phyloP scores from a whole-genome alignment of 2,113 vertebrate species.

The Antechinus stuartii region DNA sequence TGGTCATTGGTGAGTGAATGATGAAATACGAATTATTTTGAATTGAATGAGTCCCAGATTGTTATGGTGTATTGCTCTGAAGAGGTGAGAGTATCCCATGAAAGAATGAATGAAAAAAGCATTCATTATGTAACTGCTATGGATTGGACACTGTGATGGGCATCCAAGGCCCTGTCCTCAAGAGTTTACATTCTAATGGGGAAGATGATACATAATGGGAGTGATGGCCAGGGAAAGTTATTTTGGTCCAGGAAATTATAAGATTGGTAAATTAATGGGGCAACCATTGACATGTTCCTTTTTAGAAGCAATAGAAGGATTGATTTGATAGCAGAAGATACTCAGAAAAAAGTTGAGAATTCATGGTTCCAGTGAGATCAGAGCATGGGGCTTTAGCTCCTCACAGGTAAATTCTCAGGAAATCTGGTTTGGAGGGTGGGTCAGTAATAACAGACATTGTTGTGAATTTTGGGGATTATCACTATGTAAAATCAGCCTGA shows the following conservation, averaged over 20 bases:
- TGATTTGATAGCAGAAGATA: neutral
- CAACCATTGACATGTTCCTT: neutral
- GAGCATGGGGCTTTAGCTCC: neutral
- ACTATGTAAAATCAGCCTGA: neutral
- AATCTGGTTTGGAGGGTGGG: neutral
- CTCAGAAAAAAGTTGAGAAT: neutral
- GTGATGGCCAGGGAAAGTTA: neutral
- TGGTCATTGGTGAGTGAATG: neutral
- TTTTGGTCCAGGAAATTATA: neutral
- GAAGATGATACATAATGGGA: neutral
- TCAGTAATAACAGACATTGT: neutral
- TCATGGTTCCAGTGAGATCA: neutral
- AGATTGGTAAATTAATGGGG: neutral
- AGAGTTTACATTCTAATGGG: neutral
- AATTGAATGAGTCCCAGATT: neutral
- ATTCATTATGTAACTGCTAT: neutral
- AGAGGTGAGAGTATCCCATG: neutral
- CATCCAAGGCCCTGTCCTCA: neutral
- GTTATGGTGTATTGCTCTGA: neutral
- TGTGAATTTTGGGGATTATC: neutral
- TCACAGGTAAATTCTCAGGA: neutral
- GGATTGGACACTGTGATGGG: neutral
- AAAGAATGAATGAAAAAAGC: neutral
- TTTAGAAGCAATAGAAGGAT: neutral
- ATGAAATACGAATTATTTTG: neutral